Conservation (phyloP, 2,888 invertebrate genomes). For the Stegana nigrithorax region DNA sequence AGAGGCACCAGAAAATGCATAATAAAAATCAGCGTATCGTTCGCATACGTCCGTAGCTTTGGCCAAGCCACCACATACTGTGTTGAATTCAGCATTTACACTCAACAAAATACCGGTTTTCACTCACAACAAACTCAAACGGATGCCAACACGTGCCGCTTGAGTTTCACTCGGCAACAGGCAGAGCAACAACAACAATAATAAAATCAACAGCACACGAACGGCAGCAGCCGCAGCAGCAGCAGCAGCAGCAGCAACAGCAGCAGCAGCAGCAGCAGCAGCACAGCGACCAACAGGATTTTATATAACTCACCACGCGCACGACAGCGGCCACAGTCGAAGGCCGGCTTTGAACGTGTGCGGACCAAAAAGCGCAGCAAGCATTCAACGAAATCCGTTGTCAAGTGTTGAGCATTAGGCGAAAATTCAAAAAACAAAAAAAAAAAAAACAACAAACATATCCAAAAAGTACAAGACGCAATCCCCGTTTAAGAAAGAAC, state of each 20-base stretch:
- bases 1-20: too few species aligned
- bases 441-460: too few species aligned
- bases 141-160: not conserved
- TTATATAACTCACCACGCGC: constrained; percentile 48
- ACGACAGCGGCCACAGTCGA: constrained; percentile 46
- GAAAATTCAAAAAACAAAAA: too few species aligned
- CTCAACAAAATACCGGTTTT: constrained; percentile 14
- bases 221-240: not conserved
- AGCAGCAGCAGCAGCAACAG: not conserved
- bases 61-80: not conserved
- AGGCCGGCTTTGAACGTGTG: constrained; percentile 51
- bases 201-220: too few species aligned
- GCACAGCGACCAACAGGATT: too few species aligned
- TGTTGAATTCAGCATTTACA: not conserved
- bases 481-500: too few species aligned
- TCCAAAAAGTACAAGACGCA: too few species aligned
- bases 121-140: constrained; percentile 18
- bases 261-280: not conserved
- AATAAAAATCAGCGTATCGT: too few species aligned
- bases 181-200: not conserved
- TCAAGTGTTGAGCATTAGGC: too few species aligned
- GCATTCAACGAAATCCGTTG: too few species aligned
- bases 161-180: not conserved
- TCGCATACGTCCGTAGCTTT: too few species aligned
- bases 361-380: constrained; percentile 23